Evolutionary conservation across 2,797 vertebrate species (phyloP).

Genomic region (Vireo griseus): DNA sequence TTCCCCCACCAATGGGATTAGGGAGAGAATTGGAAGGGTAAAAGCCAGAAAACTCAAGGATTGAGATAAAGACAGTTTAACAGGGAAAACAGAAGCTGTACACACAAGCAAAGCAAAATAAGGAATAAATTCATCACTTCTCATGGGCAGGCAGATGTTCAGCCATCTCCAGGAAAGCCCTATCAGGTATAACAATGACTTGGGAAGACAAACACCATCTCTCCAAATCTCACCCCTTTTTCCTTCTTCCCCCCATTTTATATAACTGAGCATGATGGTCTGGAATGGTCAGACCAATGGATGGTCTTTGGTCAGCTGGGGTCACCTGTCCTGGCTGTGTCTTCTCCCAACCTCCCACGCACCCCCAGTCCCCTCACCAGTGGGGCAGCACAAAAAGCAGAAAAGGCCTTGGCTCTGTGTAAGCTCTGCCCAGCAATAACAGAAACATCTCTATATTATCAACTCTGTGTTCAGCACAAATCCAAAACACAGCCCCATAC

Average conservation of each 20-base stretch:
- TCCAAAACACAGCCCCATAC: background rate
- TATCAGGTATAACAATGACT: background rate
- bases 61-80: background rate
- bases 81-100: background rate
- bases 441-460: background rate
- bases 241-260: background rate
- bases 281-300: too few species aligned
- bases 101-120: background rate
- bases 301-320: background rate
- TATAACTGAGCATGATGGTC: background rate
- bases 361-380: background rate
- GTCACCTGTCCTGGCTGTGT: background rate
- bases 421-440: background rate
- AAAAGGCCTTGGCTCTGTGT: background rate
- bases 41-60: background rate
- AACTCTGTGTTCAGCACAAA: background rate
- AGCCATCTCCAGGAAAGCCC: background rate
- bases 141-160: background rate
- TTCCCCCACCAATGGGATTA: background rate
- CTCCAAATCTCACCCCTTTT: rapidly evolving
- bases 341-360: rapidly evolving
- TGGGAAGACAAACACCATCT: background rate
- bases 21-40: background rate
- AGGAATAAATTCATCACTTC: background rate
- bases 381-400: background rate